Conservation (phyloP, 1,140 invertebrate species). For the Globodera ellingtonae region DNA sequence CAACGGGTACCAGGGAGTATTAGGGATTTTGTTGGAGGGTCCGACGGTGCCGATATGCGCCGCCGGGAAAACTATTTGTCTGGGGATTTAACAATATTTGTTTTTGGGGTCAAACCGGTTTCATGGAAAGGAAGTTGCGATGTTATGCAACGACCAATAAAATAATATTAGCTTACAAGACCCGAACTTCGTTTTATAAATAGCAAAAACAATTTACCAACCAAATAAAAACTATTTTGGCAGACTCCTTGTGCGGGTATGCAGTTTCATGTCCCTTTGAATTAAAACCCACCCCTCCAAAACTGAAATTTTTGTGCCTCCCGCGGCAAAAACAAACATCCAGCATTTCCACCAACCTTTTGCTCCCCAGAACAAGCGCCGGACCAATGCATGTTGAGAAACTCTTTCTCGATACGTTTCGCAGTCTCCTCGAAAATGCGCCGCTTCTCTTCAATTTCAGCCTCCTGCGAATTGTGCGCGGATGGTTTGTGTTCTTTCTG, state of each 20-base stretch:
- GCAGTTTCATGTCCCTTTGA: too few relatives aligned
- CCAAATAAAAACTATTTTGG: too few relatives aligned
- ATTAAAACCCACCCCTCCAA: too few relatives aligned
- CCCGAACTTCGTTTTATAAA: too few relatives aligned
- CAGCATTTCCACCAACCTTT: slow-evolving; percentile 22
- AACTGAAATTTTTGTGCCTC: background rate
- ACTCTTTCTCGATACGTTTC: slow-evolving; percentile 32
- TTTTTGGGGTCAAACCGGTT: slow-evolving; percentile 19
- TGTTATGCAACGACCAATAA: background rate
- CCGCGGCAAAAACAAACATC: background rate
- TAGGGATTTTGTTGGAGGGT: background rate
- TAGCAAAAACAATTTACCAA: too few relatives aligned
- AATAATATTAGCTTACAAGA: too few relatives aligned
- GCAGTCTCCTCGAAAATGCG: slow-evolving; percentile 45
- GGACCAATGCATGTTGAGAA: slow-evolving; percentile 36
- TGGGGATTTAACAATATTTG: slow-evolving; percentile 16
- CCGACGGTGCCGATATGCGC: background rate
- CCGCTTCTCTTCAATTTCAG: slow-evolving; percentile 36
- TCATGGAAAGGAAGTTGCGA: slow-evolving; percentile 21
- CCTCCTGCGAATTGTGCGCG: slow-evolving; percentile 1
- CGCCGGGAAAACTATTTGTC: slow-evolving; percentile 13
- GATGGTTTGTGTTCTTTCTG: background rate
- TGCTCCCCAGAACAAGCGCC: slow-evolving; percentile 41
- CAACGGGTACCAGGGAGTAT: background rate
- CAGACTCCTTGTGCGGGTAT: too few relatives aligned